Percentiles rank a stretch among this genome's conserved stretches.
These are phyloP conservation scores for Diarsia brunnea DNA, from an alignment of 2,888 invertebrate genomes.

Conservation along the genomic window DNA sequence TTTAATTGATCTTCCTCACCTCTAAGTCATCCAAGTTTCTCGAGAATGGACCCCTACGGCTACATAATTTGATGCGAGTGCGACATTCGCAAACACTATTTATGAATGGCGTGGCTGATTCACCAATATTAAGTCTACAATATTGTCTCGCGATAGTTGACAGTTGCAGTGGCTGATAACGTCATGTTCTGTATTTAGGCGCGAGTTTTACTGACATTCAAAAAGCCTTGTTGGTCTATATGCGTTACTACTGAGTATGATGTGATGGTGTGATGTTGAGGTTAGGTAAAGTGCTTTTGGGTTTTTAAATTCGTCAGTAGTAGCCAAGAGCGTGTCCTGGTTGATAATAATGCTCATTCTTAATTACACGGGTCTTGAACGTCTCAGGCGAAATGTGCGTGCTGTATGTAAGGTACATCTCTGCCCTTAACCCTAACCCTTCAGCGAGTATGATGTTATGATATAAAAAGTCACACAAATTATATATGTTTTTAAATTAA, in stretches of 20 bases:
- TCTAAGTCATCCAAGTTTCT: background rate
- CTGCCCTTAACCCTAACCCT: background rate
- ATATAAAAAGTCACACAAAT: background rate
- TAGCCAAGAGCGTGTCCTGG: background rate
- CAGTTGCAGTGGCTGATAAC: background rate
- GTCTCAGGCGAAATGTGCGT: background rate
- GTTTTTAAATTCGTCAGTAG: background rate
- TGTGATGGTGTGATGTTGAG: background rate
- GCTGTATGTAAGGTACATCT: background rate
- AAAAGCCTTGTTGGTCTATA: background rate
- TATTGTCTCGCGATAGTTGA: constrained; percentile 3
- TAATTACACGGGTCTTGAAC: background rate
- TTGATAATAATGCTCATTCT: background rate
- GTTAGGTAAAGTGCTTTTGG: background rate
- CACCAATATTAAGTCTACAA: background rate
- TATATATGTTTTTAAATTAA: too few species aligned
- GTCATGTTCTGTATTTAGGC: background rate
- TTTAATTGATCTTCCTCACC: background rate
- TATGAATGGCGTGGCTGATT: constrained; percentile 5
- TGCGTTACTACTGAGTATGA: background rate
- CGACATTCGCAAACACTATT: background rate
- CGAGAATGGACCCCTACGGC: background rate
- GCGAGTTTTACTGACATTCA: background rate
- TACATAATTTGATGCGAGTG: background rate
- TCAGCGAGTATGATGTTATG: background rate